phyloP scores from a whole-genome alignment of 64 coral and sea anemone genomes.

The Montipora sp. region DNA sequence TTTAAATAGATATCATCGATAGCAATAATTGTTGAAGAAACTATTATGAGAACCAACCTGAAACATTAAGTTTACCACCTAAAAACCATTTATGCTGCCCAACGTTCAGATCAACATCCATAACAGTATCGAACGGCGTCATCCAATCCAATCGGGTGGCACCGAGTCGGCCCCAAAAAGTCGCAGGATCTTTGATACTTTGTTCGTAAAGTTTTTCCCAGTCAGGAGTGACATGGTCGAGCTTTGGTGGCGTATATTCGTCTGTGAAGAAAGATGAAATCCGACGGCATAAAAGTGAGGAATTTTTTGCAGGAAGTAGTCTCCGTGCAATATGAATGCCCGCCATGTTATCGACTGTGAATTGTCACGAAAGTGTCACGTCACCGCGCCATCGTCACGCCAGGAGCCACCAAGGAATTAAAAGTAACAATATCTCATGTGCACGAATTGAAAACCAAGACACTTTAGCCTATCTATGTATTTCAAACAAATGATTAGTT shows the following conservation, averaged over 20 bases:
- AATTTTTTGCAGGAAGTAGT: conserved; percentile 13
- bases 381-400: too few species aligned
- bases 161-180: conserved; percentile 88
- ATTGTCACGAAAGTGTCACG: too few species aligned
- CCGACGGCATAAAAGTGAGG: conserved; percentile 29
- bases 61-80: conserved; percentile 90
- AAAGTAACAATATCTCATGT: too few species aligned
- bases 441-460: too few species aligned
- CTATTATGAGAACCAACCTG: conserved; percentile 49
- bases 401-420: too few species aligned
- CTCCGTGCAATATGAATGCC: conserved; percentile 21
- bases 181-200: conserved; percentile 81
- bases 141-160: conserved; percentile 83
- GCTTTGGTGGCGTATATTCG: conserved; percentile 73
- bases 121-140: conserved; percentile 85
- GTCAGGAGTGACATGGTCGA: conserved; percentile 78
- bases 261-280: conserved; percentile 86
- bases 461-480: too few species aligned
- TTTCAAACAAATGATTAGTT: too few species aligned
- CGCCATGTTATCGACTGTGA: conserved; percentile 65
- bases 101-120: conserved; percentile 85
- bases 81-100: conserved; percentile 95
- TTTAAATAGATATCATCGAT: too few species aligned
- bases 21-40: too few species aligned
- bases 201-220: conserved; percentile 74